Percentiles rank a stretch among this genome's conserved stretches.
Conservation (phyloP, 2,113 vertebrate genomes). For the Dicaeum eximium region DNA sequence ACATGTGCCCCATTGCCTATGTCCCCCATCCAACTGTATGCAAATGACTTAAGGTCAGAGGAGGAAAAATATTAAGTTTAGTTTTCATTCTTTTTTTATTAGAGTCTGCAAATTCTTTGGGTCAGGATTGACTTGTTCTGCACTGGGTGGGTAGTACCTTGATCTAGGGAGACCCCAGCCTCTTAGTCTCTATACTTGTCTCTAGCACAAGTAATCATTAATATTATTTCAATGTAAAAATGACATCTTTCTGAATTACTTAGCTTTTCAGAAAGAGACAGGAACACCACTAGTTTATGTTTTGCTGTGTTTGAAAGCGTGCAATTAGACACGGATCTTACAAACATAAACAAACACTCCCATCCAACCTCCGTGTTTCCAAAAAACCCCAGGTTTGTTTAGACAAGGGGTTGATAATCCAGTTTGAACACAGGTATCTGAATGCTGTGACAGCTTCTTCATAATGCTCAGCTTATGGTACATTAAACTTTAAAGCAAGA, state of each 20-base stretch:
- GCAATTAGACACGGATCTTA: background rate
- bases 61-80: background rate
- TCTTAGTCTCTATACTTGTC: background rate
- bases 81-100: background rate
- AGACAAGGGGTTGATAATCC: constrained; percentile 58
- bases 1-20: background rate
- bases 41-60: background rate
- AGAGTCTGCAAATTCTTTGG: background rate
- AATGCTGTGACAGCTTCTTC: constrained; percentile 62
- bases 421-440: constrained; percentile 55
- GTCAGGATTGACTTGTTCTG: background rate
- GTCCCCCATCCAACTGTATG: background rate
- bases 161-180: background rate
- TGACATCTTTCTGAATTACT: background rate
- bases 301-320: constrained; percentile 39
- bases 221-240: background rate
- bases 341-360: constrained; percentile 46
- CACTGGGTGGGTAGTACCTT: background rate
- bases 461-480: constrained; percentile 65
- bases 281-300: background rate
- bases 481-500: constrained; percentile 70
- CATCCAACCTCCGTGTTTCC: constrained; percentile 22
- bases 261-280: background rate
- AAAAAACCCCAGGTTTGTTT: constrained; percentile 51
- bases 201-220: background rate